Conservation (phyloP, 2,888 invertebrate species). For the Leptinotarsa rubiginosa region DNA sequence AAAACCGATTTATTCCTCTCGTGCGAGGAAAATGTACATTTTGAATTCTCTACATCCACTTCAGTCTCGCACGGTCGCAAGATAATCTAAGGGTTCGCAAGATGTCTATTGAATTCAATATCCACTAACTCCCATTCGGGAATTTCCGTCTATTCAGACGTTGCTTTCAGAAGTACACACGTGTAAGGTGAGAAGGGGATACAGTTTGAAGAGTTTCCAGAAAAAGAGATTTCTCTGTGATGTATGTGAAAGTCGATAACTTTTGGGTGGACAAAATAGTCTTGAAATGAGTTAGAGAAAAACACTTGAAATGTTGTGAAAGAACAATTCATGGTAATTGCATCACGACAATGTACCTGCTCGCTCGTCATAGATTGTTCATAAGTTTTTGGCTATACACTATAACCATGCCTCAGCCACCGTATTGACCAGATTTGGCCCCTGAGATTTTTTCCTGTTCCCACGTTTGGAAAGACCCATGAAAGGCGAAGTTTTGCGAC, state of each 20-base stretch:
- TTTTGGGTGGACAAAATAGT: neutral
- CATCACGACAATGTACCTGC: too few relatives aligned
- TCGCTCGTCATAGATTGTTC: too few relatives aligned
- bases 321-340: too few relatives aligned
- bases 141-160: neutral
- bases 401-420: too few relatives aligned
- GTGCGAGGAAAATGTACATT: neutral
- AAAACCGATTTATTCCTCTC: neutral
- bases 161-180: conserved; percentile 10
- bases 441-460: too few relatives aligned
- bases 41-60: conserved; percentile 6
- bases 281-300: neutral
- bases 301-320: too few relatives aligned
- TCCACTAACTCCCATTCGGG: neutral
- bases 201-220: neutral
- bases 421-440: too few relatives aligned
- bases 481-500: too few relatives aligned
- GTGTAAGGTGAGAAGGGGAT: neutral
- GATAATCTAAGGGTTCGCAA: conserved; percentile 10
- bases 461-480: too few relatives aligned
- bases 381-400: too few relatives aligned
- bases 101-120: conserved; percentile 7
- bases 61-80: neutral
- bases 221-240: neutral
- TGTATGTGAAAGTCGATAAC: neutral